Base-by-base conservation (phyloP, 2,797 vertebrate genomes). In the Hydrophis major region DNA sequence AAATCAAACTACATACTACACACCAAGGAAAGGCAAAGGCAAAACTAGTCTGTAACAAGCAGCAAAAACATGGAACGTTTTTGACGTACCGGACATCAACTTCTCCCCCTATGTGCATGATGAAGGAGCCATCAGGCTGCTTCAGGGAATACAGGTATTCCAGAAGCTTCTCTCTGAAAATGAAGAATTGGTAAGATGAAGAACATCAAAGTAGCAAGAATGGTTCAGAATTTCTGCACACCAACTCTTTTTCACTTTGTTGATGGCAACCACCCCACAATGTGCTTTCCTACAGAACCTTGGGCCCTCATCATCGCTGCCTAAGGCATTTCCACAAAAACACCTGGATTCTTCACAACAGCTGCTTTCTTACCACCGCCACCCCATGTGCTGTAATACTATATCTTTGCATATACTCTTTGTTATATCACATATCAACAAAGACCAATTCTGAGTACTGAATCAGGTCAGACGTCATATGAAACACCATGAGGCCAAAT, bases 61-160 rank as follows among this genome's bases (percentile, higher is more conserved):
- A 53, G 50, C 50, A 53, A 53, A 53, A 87, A 47, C n/a, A 47
- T 66, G 57, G 86, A 47, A 83, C 2, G 1, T 87, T 0, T 50
- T 88, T 92, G 88, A 93, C 98, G 97, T 96, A 99, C 99, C 99
- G 99, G 97, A 99, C 98, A 1, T 99, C 99, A 97, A 99, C 99
- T 96, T 99, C 99, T 22, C 99, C 99, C 13, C 99, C 99, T 1
- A 98, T 89, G 0, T 99, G 99, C 99, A 99, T 99, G 97, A 99
- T 98, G 92, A 99, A 99, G 93, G 99, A 99, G 95, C 99, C 99
- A 13, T 99, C 98, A 0, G 98, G 98, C 96, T 99, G 99, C 97
- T 99, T 99, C 97, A 99, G 97, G 0, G 98, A 98, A 97, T 97
- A 97, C 50, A 99, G 97, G 97, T 99, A 99, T 93, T 98, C 97